Percentiles rank a stretch among this genome's conserved stretches.
phyloP scores from a whole-genome alignment of 2,888 invertebrate genomes.

The Tenthredo scrophulariae region DNA sequence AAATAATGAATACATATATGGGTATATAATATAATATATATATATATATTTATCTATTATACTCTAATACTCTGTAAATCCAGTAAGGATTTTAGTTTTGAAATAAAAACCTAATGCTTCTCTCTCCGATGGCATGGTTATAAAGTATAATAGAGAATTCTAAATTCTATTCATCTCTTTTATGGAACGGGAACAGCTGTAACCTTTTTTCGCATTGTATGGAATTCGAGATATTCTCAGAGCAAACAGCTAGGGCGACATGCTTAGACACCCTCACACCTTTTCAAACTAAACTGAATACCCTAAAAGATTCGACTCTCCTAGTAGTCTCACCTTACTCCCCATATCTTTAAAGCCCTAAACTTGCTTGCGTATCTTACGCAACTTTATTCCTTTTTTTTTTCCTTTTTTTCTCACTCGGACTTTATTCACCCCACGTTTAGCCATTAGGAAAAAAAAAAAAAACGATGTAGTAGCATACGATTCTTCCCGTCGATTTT shows the following conservation, averaged over 20 bases:
- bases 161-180: conserved; percentile 54
- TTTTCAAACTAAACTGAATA: conserved; percentile 31
- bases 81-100: conserved; percentile 30
- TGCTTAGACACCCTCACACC: conserved; percentile 47
- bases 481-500: background rate
- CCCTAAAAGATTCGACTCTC: conserved; percentile 2
- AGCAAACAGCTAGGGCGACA: conserved; percentile 34
- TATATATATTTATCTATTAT: conserved; percentile 1
- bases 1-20: background rate
- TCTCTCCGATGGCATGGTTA: background rate
- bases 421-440: background rate
- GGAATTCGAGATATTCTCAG: conserved; percentile 62
- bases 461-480: background rate
- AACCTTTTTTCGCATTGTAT: conserved; percentile 59
- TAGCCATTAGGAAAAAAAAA: no score
- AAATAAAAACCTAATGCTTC: conserved; percentile 35
- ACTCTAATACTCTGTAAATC: conserved; percentile 16
- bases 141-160: conserved; percentile 42
- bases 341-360: background rate
- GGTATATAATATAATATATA: background rate
- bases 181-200: conserved; percentile 65
- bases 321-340: background rate
- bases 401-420: background rate
- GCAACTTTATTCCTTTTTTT: background rate
- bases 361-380: background rate